These are phyloP conservation scores for Choristoneura fumiferana DNA, from an alignment of 1,140 invertebrate genomes.

Conservation along the genomic window DNA sequence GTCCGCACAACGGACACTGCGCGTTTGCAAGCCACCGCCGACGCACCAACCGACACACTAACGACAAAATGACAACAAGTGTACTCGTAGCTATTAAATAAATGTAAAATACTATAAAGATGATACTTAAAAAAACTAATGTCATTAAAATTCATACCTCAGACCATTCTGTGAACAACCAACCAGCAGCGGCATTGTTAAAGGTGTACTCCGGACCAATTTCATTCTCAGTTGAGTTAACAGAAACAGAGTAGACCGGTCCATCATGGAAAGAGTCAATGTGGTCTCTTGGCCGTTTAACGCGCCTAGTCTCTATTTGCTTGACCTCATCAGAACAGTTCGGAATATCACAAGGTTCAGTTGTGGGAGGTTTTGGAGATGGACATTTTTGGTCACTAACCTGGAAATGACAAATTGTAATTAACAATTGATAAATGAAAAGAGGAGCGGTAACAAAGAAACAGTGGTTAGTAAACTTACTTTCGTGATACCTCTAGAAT, in stretches of 20 bases:
- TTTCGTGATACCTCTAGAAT: constrained; percentile 66
- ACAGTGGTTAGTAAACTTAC: constrained; percentile 26
- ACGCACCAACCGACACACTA: constrained; percentile 80
- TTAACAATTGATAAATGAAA: neutral
- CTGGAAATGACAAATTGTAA: constrained; percentile 33
- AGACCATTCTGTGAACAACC: constrained; percentile 66
- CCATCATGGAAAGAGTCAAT: constrained; percentile 59
- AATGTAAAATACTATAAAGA: constrained; percentile 19
- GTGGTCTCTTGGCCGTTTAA: constrained; percentile 33
- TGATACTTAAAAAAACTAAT: constrained; percentile 1
- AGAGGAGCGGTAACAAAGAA: too few species aligned
- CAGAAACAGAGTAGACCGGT: constrained; percentile 60
- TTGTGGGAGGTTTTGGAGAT: constrained; percentile 49
- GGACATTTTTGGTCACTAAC: constrained; percentile 65
- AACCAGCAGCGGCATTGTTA: constrained; percentile 44
- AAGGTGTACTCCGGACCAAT: constrained; percentile 62
- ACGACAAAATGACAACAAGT: too few species aligned
- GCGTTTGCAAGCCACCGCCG: constrained; percentile 81
- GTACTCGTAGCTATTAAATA: too few species aligned
- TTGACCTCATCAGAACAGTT: constrained; percentile 43
- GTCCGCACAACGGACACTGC: constrained; percentile 81
- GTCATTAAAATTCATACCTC: constrained; percentile 39
- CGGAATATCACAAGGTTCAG: constrained; percentile 57
- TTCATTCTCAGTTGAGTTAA: constrained; percentile 52
- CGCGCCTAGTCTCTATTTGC: constrained; percentile 36